Conservation (phyloP, 2,113 vertebrate genomes). For the Anser brachyrhynchus region DNA sequence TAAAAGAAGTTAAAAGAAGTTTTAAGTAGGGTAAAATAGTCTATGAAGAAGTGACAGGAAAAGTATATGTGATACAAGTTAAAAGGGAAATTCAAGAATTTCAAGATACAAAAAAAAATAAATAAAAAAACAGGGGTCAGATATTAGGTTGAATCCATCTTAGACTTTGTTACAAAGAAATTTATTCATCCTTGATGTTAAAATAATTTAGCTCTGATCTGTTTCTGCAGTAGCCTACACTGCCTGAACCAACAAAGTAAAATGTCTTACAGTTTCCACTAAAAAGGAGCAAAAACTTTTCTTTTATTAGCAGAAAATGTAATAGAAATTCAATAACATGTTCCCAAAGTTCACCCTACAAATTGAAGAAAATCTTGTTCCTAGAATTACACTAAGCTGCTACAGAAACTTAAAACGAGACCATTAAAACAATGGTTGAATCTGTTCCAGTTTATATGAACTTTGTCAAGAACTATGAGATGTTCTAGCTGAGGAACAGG, state of each 20-base stretch:
- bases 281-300: constrained; percentile 1
- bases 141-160: background rate
- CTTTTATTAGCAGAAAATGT: background rate
- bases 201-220: background rate
- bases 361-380: background rate
- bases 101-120: background rate
- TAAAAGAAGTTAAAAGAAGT: background rate
- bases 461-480: background rate
- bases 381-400: background rate
- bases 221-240: background rate
- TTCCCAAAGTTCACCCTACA: background rate
- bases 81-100: background rate
- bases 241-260: background rate
- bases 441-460: background rate
- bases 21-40: background rate
- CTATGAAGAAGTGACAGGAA: background rate
- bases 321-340: background rate
- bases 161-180: background rate
- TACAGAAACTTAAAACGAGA: background rate
- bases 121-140: background rate
- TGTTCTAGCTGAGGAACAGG: background rate
- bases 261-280: background rate
- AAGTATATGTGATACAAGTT: background rate
- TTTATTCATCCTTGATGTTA: constrained; percentile 6
- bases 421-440: background rate